Evolutionary conservation across 1,140 invertebrate species (phyloP).

Genomic region (Oryctes rhinoceros): DNA sequence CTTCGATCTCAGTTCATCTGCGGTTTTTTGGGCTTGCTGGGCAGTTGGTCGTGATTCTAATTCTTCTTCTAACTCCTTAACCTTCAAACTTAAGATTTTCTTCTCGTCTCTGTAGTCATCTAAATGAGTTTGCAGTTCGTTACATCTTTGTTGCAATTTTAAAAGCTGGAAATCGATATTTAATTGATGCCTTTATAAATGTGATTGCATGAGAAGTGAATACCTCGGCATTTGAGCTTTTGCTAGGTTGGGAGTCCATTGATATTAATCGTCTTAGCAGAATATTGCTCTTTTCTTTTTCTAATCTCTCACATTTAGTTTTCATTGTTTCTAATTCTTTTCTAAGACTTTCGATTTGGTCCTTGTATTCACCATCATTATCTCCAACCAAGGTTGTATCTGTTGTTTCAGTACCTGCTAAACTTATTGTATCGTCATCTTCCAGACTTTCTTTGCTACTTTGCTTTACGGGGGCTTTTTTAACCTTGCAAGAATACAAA

Average conservation of each 20-base stretch:
- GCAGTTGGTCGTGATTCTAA: constrained; percentile 65
- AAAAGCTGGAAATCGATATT: constrained; percentile 53
- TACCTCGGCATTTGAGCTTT: constrained; percentile 73
- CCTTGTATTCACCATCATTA: constrained; percentile 64
- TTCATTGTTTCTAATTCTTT: constrained; percentile 71
- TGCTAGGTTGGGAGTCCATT: constrained; percentile 77
- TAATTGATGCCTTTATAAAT: constrained; percentile 56
- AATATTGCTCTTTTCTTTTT: constrained; percentile 89
- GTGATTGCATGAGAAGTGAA: background rate
- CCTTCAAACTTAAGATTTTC: constrained; percentile 73
- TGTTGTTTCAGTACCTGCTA: constrained; percentile 66
- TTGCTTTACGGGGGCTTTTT: constrained; percentile 45
- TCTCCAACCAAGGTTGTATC: constrained; percentile 64
- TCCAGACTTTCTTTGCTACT: constrained; percentile 50
- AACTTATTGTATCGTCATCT: constrained; percentile 64
- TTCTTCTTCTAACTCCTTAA: constrained; percentile 78
- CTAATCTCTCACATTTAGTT: constrained; percentile 76
- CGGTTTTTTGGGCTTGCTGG: constrained; percentile 65
- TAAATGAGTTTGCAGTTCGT: constrained; percentile 79
- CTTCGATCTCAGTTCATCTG: constrained; percentile 80
- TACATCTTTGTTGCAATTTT: constrained; percentile 82
- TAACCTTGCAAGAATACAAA: constrained; percentile 48
- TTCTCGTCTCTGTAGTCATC: constrained; percentile 86
- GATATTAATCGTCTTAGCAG: constrained; percentile 76
- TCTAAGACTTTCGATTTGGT: constrained; percentile 73